These are phyloP conservation scores for Heliothis peltigera DNA, from an alignment of 2,888 invertebrate species.

Conservation along the genomic window DNA sequence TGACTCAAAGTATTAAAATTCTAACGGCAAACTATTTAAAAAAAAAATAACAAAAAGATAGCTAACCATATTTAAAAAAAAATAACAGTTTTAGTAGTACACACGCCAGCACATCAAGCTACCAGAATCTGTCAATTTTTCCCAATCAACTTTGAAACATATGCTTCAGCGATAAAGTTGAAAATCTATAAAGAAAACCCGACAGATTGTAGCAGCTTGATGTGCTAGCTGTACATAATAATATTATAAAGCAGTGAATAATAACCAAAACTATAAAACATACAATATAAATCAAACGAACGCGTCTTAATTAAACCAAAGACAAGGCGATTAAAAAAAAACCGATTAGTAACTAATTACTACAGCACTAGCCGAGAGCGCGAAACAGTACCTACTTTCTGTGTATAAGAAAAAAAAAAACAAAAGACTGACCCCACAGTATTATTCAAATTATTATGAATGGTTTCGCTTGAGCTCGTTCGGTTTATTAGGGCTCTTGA, in stretches of 20 bases:
- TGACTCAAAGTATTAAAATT: too few species aligned
- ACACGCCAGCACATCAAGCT: too few species aligned
- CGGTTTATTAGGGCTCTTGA: slow-evolving; percentile 64
- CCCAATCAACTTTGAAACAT: too few species aligned
- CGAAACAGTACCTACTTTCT: slow-evolving; percentile 59
- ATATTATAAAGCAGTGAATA: background rate
- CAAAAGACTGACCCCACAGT: slow-evolving; percentile 76
- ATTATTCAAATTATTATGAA: slow-evolving; percentile 87
- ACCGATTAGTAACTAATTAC: slow-evolving; percentile 56
- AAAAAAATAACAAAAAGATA: too few species aligned
- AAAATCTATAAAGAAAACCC: too few species aligned
- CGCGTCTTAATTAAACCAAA: slow-evolving; percentile 50
- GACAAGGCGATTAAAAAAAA: slow-evolving; percentile 50
- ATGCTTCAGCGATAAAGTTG: too few species aligned
- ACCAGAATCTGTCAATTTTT: too few species aligned
- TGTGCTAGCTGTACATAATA: too few species aligned
- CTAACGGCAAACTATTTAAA: too few species aligned
- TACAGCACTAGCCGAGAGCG: slow-evolving; percentile 49
- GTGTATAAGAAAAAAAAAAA: slow-evolving; percentile 62
- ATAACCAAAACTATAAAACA: background rate
- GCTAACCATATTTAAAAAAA: too few species aligned
- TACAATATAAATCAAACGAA: slow-evolving; percentile 40
- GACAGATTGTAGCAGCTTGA: too few species aligned
- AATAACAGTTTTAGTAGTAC: too few species aligned
- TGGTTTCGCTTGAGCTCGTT: slow-evolving; percentile 69